Percentiles rank a stretch among this genome's conserved stretches.
phyloP scores from a whole-genome alignment of 64 coral and sea anemone genomes.

The Montipora cactus region DNA sequence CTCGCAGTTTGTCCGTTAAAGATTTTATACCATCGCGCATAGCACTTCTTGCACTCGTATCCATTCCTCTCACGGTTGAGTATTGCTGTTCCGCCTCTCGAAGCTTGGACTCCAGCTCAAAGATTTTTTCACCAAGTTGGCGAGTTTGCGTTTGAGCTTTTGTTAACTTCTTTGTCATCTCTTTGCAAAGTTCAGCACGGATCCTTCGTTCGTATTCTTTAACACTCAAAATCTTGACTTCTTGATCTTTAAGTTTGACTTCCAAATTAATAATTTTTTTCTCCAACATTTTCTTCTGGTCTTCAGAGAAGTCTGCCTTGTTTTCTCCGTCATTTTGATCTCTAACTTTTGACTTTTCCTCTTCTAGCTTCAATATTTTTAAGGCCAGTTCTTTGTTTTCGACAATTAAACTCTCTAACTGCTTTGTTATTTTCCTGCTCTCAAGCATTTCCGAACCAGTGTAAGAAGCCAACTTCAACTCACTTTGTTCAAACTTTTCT shows the following conservation, averaged over 20 bases:
- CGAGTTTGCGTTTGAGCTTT: constrained; percentile 2
- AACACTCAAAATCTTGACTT: constrained; percentile 49
- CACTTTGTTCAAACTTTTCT: constrained; percentile 50
- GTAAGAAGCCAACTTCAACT: constrained; percentile 25
- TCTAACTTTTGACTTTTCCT: background rate
- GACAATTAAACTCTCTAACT: constrained; percentile 29
- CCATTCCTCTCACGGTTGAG: constrained; percentile 22
- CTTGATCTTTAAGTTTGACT: constrained; percentile 26
- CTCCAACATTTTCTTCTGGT: constrained; percentile 54
- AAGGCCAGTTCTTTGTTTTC: constrained; percentile 53
- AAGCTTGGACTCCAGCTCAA: constrained; percentile 47
- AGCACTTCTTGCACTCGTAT: constrained; percentile 15
- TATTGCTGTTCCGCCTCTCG: constrained; percentile 42
- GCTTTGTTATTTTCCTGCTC: constrained; percentile 31
- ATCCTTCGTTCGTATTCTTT: constrained; percentile 52
- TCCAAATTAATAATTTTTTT: constrained; percentile 58
- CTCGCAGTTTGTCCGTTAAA: constrained; percentile 15
- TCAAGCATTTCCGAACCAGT: constrained; percentile 54
- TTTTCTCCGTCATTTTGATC: constrained; percentile 28
- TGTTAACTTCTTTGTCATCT: constrained; percentile 52
- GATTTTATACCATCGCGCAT: constrained; percentile 27
- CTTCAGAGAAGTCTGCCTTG: constrained; percentile 19
- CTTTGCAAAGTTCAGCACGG: constrained; percentile 55
- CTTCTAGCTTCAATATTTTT: constrained; percentile 14
- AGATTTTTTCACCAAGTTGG: constrained; percentile 44